Evolutionary conservation across 2,888 invertebrate species (phyloP), one percentile per base, ranked within the genome.

Genomic region (Cepaea hortensis): DNA sequence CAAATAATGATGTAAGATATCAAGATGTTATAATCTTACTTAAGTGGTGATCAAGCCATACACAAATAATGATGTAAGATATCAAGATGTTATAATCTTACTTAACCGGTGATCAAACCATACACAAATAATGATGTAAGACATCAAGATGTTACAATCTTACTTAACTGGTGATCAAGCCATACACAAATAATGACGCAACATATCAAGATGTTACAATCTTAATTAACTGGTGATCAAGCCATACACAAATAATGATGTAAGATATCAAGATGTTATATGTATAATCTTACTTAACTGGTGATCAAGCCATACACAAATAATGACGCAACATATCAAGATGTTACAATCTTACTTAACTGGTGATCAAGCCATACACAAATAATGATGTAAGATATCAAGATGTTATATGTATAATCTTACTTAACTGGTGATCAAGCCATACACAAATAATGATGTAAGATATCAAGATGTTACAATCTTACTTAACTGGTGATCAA

Each of bases 1-100:
- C 55, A 55, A 55, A 55, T 55, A 11, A 55, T 9, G 55, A 55
- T 89, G 80, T 9, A 70, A 81, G 18, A 23, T 23, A 11, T 75
- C 6, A 3, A 23, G 4, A 75, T 20, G 7, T 2, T 6, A 68
- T 1, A 68, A 18, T 20, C 5, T n/a, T 68, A 18, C 18, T 68
- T 9, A 55, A 11, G 7, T 55, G 55, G 11, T 55, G 11, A 55
- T 55, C 55, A 1, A 55, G 11, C 55, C 11, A 55, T 9, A 55
- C 55, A 55, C 55, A 55, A 55, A 55, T 55, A 11, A 55, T n/a
- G n/a, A n/a, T n/a, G n/a, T n/a, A 70, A 81, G 18, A 23, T 23
- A 11, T 75, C 6, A 3, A 23, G 4, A 75, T 20, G 7, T 35
- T 6, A 68, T 1, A 68, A 18, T 20, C 5, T n/a, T 68, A 18